Evolutionary conservation across 2,888 invertebrate genomes (phyloP), one percentile per base, ranked within the genome.

Genomic region (Phyllotreta cruciferae): DNA sequence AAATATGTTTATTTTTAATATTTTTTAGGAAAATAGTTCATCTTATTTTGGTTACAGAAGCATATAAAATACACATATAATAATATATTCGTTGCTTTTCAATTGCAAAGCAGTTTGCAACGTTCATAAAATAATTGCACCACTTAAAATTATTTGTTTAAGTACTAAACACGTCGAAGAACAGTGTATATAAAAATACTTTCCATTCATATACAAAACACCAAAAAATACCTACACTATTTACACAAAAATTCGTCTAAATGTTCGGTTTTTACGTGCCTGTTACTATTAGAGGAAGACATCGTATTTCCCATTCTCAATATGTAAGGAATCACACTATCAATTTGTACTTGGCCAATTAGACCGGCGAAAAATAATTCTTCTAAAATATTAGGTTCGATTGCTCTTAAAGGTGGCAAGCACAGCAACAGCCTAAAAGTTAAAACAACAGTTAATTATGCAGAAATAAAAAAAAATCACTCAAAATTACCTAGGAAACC

Each of bases 321-420:
- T 77, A 98, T 91, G 75, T 91, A 95, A 35, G 97, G 97, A 80
- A 98, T 92, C 72, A 98, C 93, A 77, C 92, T 94, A 77, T 98
- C 96, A 64, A 98, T 96, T 82, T 95, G 94, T 73, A 98, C 93
- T 80, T 92, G 93, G 4, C 96, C 96, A 52, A 96, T 90, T 66
- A 96, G 87, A 55, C 93, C 94, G 3, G 94, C 90, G 78, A 97
- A 96, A 84, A 96, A 96, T 58, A 96, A 85, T 77, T 96, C 96
- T 80, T 96, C 96, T 57, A 96, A 84, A 66, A 92, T 86, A 9
- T 88, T 83, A 1, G 91, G 89, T 61, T 90, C 87, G 78, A 91
- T 88, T 70, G 88, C 87, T 70, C 91, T 84, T 24, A 93, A 81
- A 4, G 89, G 88, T 0, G 91, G 87, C 64, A 96, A 84, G 77